phyloP scores from a whole-genome alignment of 2,797 vertebrate genomes.

The Acipenser ruthenus region DNA sequence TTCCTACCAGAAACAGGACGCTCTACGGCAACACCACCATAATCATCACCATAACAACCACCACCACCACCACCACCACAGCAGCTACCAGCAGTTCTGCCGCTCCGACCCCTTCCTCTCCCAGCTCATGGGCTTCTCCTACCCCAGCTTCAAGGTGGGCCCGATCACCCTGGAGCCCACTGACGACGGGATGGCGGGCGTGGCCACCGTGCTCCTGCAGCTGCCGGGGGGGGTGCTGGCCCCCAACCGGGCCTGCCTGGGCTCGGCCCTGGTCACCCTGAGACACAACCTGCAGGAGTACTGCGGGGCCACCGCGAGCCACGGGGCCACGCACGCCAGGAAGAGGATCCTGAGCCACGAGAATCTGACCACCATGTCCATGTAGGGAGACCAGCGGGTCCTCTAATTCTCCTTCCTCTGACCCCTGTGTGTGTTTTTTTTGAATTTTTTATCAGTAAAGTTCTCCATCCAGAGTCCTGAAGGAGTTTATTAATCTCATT shows the following conservation, averaged over 20 bases:
- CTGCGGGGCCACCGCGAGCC: constrained; percentile 64
- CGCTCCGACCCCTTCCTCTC: constrained; percentile 83
- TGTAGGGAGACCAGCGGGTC: constrained; percentile 45
- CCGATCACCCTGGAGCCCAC: constrained; percentile 89
- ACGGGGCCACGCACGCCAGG: constrained; percentile 58
- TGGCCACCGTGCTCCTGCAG: constrained; percentile 85
- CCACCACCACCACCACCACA: constrained; percentile 31
- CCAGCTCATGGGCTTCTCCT: constrained; percentile 78
- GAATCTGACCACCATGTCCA: constrained; percentile 89
- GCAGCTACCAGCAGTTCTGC: constrained; percentile 70
- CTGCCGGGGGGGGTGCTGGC: constrained; percentile 78
- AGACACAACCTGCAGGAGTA: constrained; percentile 87
- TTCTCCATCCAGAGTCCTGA: too few species aligned
- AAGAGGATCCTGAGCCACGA: constrained; percentile 83
- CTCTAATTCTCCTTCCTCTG: too few species aligned
- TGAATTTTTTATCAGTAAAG: too few species aligned
- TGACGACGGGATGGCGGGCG: constrained; percentile 86
- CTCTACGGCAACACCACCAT: too few species aligned
- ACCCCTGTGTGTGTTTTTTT: too few species aligned
- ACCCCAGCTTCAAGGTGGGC: constrained; percentile 74
- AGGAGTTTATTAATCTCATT: too few species aligned
- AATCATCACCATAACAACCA: constrained; percentile 39
- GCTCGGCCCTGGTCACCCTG: constrained; percentile 81
- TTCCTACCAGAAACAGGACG: too few species aligned
- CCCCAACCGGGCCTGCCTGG: constrained; percentile 82